A percentile compares a stretch with the other conserved stretches of the same genome.
Evolutionary conservation across 1,140 invertebrate genomes (phyloP).

Genomic region (Ruditapes philippinarum): DNA sequence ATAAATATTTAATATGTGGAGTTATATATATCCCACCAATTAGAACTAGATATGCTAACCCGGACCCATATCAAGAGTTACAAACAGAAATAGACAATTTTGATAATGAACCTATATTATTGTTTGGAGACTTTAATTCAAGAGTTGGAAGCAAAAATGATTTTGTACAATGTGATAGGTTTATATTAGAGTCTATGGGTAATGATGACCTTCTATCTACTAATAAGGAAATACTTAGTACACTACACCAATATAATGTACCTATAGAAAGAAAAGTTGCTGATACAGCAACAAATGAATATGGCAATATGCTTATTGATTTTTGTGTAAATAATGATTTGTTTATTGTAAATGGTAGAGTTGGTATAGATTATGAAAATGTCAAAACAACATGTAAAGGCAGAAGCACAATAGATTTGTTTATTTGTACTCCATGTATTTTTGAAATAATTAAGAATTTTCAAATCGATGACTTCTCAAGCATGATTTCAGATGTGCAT

Average conservation of each 20-base stretch:
- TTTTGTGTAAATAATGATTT: not conserved
- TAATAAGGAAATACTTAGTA: not conserved
- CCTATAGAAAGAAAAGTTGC: not conserved
- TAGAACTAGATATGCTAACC: not conserved
- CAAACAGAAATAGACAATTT: not conserved
- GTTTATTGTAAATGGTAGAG: not conserved
- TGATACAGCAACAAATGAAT: not conserved
- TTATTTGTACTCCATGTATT: not conserved
- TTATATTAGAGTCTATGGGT: not conserved
- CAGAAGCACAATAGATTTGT: not conserved
- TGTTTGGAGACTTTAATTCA: constrained; percentile 29
- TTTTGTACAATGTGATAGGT: not conserved
- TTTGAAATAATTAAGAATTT: not conserved
- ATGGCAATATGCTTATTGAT: not conserved
- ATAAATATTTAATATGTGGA: not conserved
- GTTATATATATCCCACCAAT: constrained; percentile 8
- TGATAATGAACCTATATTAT: not conserved
- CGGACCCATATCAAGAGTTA: not conserved
- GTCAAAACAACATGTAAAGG: not conserved
- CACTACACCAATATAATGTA: not conserved
- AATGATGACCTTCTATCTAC: not conserved
- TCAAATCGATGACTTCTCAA: not conserved
- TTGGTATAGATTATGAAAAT: not conserved
- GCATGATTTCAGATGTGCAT: not conserved
- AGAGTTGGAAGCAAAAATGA: not conserved